A percentile compares a stretch with the other conserved stretches of the same genome.
phyloP scores from a whole-genome alignment of 2,888 invertebrate genomes.

The Diarsia brunnea region DNA sequence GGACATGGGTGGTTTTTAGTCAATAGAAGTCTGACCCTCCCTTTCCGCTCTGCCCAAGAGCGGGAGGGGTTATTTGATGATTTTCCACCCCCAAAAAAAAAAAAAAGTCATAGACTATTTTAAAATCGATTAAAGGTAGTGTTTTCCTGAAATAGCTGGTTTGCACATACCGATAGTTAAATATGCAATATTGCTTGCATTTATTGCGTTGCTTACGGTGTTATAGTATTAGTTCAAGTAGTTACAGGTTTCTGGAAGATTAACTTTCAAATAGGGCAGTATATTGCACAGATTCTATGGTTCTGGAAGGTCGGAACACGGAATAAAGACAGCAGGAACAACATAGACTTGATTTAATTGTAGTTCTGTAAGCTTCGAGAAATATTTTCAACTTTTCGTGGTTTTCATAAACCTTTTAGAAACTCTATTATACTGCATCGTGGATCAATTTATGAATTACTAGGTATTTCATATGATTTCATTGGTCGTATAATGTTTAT shows the following conservation, averaged over 20 bases:
- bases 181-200: slow-evolving; percentile 28
- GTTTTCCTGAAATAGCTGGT: background rate
- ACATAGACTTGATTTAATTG: background rate
- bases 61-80: too few species aligned
- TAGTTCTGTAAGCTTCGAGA: background rate
- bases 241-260: slow-evolving; percentile 33
- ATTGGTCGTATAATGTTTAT: background rate
- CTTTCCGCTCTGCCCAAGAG: too few species aligned
- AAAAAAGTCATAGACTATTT: background rate
- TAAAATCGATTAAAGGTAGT: slow-evolving; percentile 16
- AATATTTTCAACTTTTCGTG: background rate
- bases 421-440: background rate
- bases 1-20: too few species aligned
- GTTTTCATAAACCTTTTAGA: background rate
- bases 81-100: too few species aligned
- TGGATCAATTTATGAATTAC: too few species aligned
- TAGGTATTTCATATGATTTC: background rate
- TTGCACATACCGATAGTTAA: slow-evolving; percentile 1
- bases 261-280: slow-evolving; percentile 24
- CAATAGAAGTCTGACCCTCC: too few species aligned
- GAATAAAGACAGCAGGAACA: too few species aligned
- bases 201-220: slow-evolving; percentile 23
- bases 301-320: too few species aligned
- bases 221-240: slow-evolving; percentile 36
- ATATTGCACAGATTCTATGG: background rate